Evolutionary conservation across 2,113 vertebrate genomes (phyloP).

Genomic region (Psittacus erithacus): DNA sequence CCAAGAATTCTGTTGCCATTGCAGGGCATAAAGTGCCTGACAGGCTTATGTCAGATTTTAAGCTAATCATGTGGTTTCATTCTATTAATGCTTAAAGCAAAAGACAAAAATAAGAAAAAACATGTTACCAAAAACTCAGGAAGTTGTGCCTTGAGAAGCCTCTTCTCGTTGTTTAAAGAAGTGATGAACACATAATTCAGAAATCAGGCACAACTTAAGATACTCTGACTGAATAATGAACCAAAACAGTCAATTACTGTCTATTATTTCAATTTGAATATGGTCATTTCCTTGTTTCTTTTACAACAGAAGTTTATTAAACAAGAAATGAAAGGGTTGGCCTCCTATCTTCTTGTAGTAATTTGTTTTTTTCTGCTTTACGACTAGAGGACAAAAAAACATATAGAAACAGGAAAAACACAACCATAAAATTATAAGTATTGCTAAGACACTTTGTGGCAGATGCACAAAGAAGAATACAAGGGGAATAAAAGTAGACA

Average conservation of each 20-base stretch:
- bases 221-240: not conserved
- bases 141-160: not conserved
- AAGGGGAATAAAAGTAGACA: not conserved
- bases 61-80: not conserved
- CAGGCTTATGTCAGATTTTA: not conserved
- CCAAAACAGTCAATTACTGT: not conserved
- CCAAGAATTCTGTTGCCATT: not conserved
- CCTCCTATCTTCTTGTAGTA: not conserved
- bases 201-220: not conserved
- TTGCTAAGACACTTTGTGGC: not conserved
- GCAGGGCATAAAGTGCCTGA: not conserved
- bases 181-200: not conserved
- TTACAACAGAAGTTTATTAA: not conserved
- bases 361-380: not conserved
- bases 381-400: not conserved
- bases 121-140: not conserved
- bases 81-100: not conserved
- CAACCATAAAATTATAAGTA: rapidly evolving
- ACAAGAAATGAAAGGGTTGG: not conserved
- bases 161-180: not conserved
- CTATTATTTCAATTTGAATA: not conserved
- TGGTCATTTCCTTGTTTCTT: not conserved
- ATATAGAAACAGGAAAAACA: not conserved
- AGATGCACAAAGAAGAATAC: not conserved
- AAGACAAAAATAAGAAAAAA: not conserved